Percentiles rank a stretch among this genome's conserved stretches.
Conservation (phyloP, 2,797 vertebrate genomes). For the Alosa sapidissima region DNA sequence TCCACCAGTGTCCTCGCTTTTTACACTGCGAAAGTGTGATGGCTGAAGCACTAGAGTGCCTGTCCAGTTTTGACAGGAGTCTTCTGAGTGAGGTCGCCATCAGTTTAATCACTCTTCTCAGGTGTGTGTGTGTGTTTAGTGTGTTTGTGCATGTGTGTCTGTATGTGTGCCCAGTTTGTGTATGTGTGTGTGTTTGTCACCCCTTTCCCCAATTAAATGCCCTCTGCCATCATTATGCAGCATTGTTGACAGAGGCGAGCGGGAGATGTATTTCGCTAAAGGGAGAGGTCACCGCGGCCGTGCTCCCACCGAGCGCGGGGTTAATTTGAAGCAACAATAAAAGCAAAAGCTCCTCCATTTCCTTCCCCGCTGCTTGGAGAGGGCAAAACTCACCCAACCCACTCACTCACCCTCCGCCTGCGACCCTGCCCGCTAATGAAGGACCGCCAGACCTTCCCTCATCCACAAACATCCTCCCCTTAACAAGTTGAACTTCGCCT, state of each 20-base stretch:
- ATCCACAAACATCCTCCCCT: conserved; percentile 6
- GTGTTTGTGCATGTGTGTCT: not conserved
- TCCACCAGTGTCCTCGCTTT: not conserved
- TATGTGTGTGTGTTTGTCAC: conserved; percentile 1
- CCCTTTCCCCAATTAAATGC: conserved; percentile 16
- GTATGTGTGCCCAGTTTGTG: not conserved
- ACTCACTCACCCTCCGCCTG: not conserved
- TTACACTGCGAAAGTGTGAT: not conserved
- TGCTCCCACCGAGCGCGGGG: conserved; percentile 51
- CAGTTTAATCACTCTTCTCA: not conserved
- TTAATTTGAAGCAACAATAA: conserved; percentile 65
- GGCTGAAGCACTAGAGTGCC: not conserved
- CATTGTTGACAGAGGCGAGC: conserved; percentile 20
- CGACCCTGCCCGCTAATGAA: conserved; percentile 7
- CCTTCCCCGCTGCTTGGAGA: conserved; percentile 33
- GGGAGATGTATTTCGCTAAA: conserved; percentile 61
- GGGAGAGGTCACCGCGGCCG: conserved; percentile 51
- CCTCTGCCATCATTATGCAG: conserved; percentile 16
- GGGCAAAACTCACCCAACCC: not conserved
- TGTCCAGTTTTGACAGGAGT: not conserved
- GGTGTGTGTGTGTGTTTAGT: not conserved
- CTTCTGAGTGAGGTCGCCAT: not conserved
- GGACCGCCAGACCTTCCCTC: not conserved
- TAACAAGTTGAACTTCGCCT: conserved; percentile 21
- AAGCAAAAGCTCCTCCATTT: conserved; percentile 53